Evolutionary conservation across 2,113 vertebrate genomes (phyloP), one percentile per base, ranked within the genome.

Genomic region (Ctenomys sociabilis): DNA sequence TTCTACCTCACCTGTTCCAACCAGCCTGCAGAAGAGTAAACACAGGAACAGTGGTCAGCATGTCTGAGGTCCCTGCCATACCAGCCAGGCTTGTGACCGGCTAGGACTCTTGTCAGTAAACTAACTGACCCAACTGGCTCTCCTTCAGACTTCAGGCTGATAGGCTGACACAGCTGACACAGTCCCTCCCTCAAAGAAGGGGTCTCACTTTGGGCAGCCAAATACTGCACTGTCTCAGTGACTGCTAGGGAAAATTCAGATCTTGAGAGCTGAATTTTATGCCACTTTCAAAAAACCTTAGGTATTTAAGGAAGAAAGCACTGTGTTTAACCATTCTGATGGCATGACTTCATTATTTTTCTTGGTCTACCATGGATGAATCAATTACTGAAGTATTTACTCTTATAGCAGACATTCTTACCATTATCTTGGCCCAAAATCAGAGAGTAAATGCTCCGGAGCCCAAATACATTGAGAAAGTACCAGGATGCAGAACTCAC

Each of bases 401-500:
- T 94, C 83, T 91, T 52, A 91, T 88, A 61, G 85, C 16, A 64
- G 32, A 72, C 1, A 54, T 37, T 11, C 98, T 98, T 99, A 99
- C 99, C 99, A 95, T 99, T 99, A 97, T 99, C 99, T 98, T 99
- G 99, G 96, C 99, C 99, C 89, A 99, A 98, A 96, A 99, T 99
- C 94, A 99, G 98, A 2, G 99, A 99, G 96, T 99, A 99, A 99
- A 99, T 99, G 99, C 99, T 99, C 97, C 99, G 98, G 94, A 99
- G 99, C 97, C 99, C 99, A 99, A 99, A 99, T 26, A 99, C 99
- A 95, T 99, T 99, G 95, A 99, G 98, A 97, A 99, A 99, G 98
- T 99, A 99, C 99, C 99, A 99, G 32, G 99, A 99, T 59, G 99
- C 99, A 92, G 99, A 99, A 98, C 99, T 99, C 96, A 99, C 99